Conservation (phyloP, 2,888 invertebrate genomes). For the Frankliniella intonsa region DNA sequence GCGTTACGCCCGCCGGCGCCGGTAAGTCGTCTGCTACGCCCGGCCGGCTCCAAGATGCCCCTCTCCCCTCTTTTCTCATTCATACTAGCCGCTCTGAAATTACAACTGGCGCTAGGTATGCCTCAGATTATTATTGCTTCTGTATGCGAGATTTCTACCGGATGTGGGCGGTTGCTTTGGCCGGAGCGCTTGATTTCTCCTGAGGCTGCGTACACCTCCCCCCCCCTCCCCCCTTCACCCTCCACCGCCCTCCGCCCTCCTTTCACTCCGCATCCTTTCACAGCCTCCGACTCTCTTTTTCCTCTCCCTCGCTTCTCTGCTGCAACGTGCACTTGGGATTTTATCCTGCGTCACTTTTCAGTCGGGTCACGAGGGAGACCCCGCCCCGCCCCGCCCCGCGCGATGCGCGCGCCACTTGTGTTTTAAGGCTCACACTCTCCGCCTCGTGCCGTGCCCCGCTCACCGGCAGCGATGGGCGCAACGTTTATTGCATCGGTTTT, state of each 20-base stretch:
- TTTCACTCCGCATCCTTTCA: not conserved
- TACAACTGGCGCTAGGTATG: too few species aligned
- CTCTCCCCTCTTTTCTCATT: too few species aligned
- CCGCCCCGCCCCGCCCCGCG: not conserved
- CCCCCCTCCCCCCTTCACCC: not conserved
- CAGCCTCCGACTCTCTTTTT: not conserved
- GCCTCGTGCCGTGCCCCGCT: not conserved
- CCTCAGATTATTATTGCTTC: not conserved
- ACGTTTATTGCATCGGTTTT: constrained; percentile 25
- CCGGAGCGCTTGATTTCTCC: not conserved
- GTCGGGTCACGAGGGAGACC: not conserved
- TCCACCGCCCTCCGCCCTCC: not conserved
- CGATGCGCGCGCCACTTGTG: not conserved
- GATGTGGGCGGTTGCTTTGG: constrained; percentile 9
- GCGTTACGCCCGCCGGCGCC: too few species aligned
- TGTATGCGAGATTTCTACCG: not conserved
- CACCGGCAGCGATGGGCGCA: not conserved
- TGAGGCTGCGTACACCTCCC: not conserved
- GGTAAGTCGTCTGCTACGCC: too few species aligned
- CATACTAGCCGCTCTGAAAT: too few species aligned
- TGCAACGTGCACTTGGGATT: not conserved
- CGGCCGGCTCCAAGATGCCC: too few species aligned
- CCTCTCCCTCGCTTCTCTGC: not conserved
- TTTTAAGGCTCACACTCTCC: not conserved
- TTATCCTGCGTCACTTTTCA: not conserved